phyloP scores from a whole-genome alignment of 2,888 invertebrate genomes.

The Horisme vitalbata region DNA sequence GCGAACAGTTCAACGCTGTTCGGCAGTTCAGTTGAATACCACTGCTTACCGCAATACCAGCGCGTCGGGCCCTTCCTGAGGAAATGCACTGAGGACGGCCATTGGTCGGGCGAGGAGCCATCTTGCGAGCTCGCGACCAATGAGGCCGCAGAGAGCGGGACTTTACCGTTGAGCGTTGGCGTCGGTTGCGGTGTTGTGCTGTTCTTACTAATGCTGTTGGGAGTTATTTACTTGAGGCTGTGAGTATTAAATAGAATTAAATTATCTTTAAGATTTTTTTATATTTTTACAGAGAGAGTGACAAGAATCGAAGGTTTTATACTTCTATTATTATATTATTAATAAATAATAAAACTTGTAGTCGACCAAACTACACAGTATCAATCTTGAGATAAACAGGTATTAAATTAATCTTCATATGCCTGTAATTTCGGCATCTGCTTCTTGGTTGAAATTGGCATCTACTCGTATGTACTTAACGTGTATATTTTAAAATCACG shows the following conservation, averaged over 20 bases:
- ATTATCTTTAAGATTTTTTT: too few species aligned
- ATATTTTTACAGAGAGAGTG: too few species aligned
- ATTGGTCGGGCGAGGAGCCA: constrained; percentile 94
- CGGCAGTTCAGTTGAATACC: constrained; percentile 93
- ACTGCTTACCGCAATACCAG: constrained; percentile 93
- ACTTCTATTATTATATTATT: too few species aligned
- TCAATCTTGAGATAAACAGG: too few species aligned
- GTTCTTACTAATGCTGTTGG: constrained; percentile 89
- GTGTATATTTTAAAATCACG: too few species aligned
- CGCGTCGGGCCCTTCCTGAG: constrained; percentile 91
- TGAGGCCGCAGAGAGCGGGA: constrained; percentile 88
- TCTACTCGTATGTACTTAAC: too few species aligned
- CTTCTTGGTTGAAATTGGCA: too few species aligned
- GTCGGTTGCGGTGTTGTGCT: constrained; percentile 92
- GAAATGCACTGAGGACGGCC: constrained; percentile 91
- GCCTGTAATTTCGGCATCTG: too few species aligned
- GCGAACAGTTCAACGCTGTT: constrained; percentile 92
- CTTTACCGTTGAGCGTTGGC: constrained; percentile 91
- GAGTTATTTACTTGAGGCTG: constrained; percentile 91
- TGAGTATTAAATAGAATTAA: constrained; percentile 71
- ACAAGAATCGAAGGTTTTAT: too few species aligned
- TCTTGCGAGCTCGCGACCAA: constrained; percentile 88
- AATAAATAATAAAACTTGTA: too few species aligned
- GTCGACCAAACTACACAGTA: too few species aligned
- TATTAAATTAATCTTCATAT: too few species aligned